Conservation (phyloP, 2,888 invertebrate species). For the Cacoxenus indagator region DNA sequence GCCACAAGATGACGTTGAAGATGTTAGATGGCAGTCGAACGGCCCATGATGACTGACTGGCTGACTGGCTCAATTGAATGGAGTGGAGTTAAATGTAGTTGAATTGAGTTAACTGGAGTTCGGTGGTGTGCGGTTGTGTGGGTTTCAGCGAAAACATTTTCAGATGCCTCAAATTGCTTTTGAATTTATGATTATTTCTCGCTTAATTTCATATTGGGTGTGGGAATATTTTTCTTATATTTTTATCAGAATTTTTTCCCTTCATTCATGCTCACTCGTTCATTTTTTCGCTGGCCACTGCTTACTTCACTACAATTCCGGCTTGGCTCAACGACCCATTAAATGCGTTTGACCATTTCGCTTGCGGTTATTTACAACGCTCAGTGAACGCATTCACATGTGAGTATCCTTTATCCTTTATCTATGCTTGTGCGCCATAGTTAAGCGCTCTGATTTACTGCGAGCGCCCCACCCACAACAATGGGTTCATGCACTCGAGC, state of each 20-base stretch:
- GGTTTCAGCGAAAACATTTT: background rate
- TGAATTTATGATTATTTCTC: background rate
- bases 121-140: background rate
- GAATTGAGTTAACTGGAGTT: background rate
- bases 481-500: slow-evolving; percentile 37
- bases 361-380: slow-evolving; percentile 53
- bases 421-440: background rate
- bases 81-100: background rate
- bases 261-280: background rate
- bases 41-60: background rate
- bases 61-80: background rate
- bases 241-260: background rate
- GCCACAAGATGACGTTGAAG: background rate
- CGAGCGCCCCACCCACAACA: slow-evolving; percentile 2
- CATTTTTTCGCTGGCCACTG: background rate
- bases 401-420: slow-evolving; percentile 7
- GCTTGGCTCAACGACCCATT: slow-evolving; percentile 39
- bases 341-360: slow-evolving; percentile 50
- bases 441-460: slow-evolving; percentile 36
- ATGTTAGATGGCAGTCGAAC: background rate
- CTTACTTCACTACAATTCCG: background rate
- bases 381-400: slow-evolving; percentile 23
- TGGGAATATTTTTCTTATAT: background rate
- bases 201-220: background rate
- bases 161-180: background rate